A percentile compares a stretch with the other conserved stretches of the same genome.
phyloP scores from a whole-genome alignment of 2,888 invertebrate species.

The Lycia hirtaria region DNA sequence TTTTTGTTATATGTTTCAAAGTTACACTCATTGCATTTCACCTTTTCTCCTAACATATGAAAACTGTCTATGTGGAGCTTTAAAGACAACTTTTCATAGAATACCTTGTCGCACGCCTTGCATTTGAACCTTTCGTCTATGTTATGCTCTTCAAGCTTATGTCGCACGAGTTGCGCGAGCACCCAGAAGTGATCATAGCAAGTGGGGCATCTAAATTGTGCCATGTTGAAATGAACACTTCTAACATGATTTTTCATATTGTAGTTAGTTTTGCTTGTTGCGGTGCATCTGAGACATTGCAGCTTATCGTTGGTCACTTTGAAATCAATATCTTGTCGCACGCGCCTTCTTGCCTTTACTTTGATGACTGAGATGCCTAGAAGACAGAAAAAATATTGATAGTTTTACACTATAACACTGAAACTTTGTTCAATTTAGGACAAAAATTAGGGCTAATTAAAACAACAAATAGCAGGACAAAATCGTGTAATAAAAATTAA shows the following conservation, averaged over 20 bases:
- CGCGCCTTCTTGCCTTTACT: background rate
- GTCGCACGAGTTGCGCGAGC: slow-evolving; percentile 24
- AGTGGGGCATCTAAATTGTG: background rate
- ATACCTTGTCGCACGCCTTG: slow-evolving; percentile 36
- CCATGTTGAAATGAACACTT: background rate
- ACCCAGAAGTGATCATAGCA: background rate
- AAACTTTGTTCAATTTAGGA: no score
- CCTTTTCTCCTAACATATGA: slow-evolving; percentile 27
- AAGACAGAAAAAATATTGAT: background rate
- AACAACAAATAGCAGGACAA: no score
- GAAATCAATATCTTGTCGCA: background rate
- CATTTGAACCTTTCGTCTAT: slow-evolving; percentile 44
- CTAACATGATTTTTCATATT: background rate
- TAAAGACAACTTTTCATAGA: slow-evolving; percentile 13
- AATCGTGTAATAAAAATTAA: no score
- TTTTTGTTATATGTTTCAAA: slow-evolving; percentile 1
- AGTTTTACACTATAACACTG: background rate
- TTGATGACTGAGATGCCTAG: background rate
- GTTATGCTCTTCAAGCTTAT: slow-evolving; percentile 54
- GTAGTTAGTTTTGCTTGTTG: background rate
- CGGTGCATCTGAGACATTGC: background rate
- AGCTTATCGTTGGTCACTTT: background rate
- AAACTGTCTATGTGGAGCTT: background rate
- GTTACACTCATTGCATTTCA: slow-evolving; percentile 25
- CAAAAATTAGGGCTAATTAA: no score